Base-by-base conservation (phyloP, 2,797 vertebrate species). In the Sarcophilus harrisii region DNA sequence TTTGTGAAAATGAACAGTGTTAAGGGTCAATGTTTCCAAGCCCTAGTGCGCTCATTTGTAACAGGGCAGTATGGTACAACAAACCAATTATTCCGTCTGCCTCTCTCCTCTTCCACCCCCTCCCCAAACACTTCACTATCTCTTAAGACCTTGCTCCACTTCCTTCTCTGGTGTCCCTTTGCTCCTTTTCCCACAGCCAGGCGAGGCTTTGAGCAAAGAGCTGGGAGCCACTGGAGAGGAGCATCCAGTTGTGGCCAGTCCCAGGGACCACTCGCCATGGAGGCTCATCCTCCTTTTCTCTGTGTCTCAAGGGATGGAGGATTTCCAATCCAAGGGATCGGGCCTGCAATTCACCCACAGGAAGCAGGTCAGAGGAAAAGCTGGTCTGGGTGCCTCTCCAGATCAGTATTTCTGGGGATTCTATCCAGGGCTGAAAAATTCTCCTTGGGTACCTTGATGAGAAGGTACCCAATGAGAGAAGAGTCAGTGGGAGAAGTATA, bases 401-500 rank as follows among this genome's bases (percentile, higher is more conserved):
- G 14, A 32, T 10, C 58, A 92, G 0, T 95, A 58, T 27, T 90
- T 91, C 90, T 5, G 90, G 16, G 90, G 18, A 27, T 55, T 90
- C 91, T 58, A 66, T 11, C 91, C 57, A 1, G 3, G 38, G 24
- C 21, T 95, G 30, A 94, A 92, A 5, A 10, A 73, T 57, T n/a
- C 28, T 0, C 1, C 92, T 58, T 93, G 54, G 52, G 52, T 52
- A 52, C 89, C 94, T 30, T 92, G 16, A 91, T 59, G 59, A 96
- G 90, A 93, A 54, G 49, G 92, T 8, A 45, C 81, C n/a, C 94
- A 94, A 94, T 62, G 9, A 6, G 94, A 91, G 94, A 91, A n/a
- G 94, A 96, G 95, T 45, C 55, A 94, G 18, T 92, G 89, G 95
- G 57, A 96, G 95, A 90, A 94, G 95, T 97, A 94, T 5, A 95